Evolutionary conservation across 2,797 vertebrate genomes (phyloP), one percentile per base, ranked within the genome.

Genomic region (Crenuchus spilurus): DNA sequence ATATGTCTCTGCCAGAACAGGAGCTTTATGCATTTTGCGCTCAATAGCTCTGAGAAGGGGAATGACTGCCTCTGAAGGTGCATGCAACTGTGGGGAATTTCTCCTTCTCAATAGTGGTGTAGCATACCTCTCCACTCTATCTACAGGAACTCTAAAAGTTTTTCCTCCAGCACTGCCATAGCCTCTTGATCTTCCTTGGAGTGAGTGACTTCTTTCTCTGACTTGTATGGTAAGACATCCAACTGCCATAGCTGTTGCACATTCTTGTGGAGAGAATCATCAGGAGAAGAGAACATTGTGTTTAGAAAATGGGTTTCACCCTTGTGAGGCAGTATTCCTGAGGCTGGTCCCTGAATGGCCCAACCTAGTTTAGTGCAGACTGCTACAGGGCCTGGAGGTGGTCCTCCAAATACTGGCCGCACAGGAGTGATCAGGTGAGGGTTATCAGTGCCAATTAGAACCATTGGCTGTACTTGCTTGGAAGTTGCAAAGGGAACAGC

Each of bases 401-500:
- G 58, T 55, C 60, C 66, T 64, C 70, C 10, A 3, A 18, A 5
- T n/a, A 73, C 64, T 4, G 70, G 52, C 49, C 58, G 39, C 1
- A 63, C 33, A 0, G 74, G 69, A 1, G 70, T 69, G 3, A 76
- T 68, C 3, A 80, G 60, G 28, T 80, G 68, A 4, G 65, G 10
- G 44, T 37, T 48, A 51, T 77, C 58, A 1, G 74, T 54, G 2
- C 70, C 74, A 20, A 80, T 77, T 5, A 76, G 49, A 3, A 77
- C 33, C 24, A 65, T 14, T 10, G 70, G 70, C 13, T 54, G n/a
- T 7, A 48, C 65, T 41, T 39, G 18, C 8, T 33, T 33, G 1
- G 75, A 54, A 0, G 22, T 7, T 6, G 51, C 6, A 10, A 68
- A 1, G 16, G 65, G 31, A 20, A 42, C 31, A 3, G 10, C 48